Percentiles rank a stretch among this genome's conserved stretches.
These are phyloP conservation scores for Hesperia comma DNA, from an alignment of 2,888 invertebrate species.

Conservation along the genomic window DNA sequence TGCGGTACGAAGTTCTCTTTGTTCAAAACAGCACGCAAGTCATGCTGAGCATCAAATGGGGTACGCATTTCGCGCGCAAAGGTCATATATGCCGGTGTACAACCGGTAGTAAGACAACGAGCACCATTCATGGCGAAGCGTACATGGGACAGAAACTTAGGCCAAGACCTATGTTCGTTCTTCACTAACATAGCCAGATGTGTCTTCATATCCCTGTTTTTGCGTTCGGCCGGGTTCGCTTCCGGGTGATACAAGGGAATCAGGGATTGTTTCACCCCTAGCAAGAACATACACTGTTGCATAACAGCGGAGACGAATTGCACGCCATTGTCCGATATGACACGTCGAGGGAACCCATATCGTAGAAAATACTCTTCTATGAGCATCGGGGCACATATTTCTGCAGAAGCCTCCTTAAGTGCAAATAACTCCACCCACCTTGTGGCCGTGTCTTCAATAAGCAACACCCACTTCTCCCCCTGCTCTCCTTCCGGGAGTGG, in stretches of 20 bases:
- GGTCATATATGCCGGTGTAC: not conserved
- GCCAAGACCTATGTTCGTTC: not conserved
- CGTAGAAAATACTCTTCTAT: constrained; percentile 45
- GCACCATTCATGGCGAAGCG: constrained; percentile 17
- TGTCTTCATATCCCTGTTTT: not conserved
- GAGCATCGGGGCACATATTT: constrained; percentile 39
- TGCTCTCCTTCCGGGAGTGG: no score
- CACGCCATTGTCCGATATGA: constrained; percentile 45
- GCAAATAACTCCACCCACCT: constrained; percentile 50
- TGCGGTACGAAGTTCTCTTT: constrained; percentile 41
- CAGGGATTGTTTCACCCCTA: constrained; percentile 42
- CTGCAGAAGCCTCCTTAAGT: constrained; percentile 42
- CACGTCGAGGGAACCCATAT: constrained; percentile 44
- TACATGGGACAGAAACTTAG: not conserved
- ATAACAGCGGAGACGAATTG: constrained; percentile 47
- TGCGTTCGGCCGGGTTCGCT: not conserved
- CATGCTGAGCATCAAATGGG: constrained; percentile 31
- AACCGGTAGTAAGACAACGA: not conserved
- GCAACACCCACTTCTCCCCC: no score
- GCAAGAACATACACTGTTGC: constrained; percentile 42
- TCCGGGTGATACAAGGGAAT: constrained; percentile 52
- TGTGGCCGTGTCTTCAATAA: constrained; percentile 29
- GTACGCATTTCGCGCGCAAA: not conserved
- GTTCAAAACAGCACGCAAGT: constrained; percentile 28
- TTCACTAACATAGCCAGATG: not conserved